phyloP scores from a whole-genome alignment of 2,113 vertebrate genomes.

The Psammodynastes pulverulentus region DNA sequence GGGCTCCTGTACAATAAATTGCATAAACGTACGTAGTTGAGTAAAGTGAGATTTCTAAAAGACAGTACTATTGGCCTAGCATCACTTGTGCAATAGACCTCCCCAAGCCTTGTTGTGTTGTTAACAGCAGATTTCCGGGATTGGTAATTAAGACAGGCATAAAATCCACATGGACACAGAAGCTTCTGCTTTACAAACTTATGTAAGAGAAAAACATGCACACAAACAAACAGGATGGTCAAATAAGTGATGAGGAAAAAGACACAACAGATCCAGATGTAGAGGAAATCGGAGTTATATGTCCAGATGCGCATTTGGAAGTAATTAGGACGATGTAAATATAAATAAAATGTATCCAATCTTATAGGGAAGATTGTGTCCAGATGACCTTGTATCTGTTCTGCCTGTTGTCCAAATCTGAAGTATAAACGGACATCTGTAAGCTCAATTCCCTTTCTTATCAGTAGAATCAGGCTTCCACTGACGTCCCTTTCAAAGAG shows the following conservation, averaged over 20 bases:
- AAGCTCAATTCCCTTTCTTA: not conserved
- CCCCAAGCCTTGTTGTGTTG: not conserved
- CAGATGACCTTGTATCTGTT: not conserved
- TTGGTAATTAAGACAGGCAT: not conserved
- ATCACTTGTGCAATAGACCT: slow-evolving; percentile 17
- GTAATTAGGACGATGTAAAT: not conserved
- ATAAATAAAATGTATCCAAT: not conserved
- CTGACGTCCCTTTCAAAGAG: not conserved
- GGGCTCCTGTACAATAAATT: slow-evolving; percentile 15
- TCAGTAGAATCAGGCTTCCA: not conserved
- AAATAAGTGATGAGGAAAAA: not conserved
- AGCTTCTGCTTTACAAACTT: not conserved
- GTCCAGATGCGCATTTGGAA: not conserved
- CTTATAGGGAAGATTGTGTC: not conserved
- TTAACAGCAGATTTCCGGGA: slow-evolving; percentile 4
- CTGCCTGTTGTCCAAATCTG: not conserved
- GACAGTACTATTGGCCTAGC: not conserved
- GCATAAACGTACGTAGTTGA: slow-evolving; percentile 18
- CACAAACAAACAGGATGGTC: not conserved
- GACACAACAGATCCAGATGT: not conserved
- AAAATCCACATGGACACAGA: not conserved
- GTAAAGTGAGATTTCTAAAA: slow-evolving; percentile 16
- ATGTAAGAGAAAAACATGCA: not conserved
- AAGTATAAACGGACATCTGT: not conserved
- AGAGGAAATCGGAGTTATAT: not conserved